A percentile compares a stretch with the other conserved stretches of the same genome.
Conservation (phyloP, 2,797 vertebrate genomes). For the Sphenodon punctatus region DNA sequence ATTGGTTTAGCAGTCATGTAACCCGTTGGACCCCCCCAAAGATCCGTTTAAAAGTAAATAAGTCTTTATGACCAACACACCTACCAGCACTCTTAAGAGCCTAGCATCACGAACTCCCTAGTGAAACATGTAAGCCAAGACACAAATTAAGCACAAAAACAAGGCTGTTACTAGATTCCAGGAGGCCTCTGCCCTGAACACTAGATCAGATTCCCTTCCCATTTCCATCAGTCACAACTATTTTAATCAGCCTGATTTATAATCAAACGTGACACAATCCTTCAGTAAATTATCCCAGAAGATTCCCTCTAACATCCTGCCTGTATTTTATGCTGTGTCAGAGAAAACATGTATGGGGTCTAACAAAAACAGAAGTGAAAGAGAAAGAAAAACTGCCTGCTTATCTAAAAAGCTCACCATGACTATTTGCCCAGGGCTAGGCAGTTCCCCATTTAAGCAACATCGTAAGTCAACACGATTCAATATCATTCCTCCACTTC, state of each 20-base stretch:
- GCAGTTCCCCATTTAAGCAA: not conserved
- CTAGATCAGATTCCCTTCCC: not conserved
- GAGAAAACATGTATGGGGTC: constrained; percentile 4
- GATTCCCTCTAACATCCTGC: constrained; percentile 31
- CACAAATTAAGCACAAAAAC: not conserved
- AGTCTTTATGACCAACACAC: not conserved
- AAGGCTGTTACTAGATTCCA: not conserved
- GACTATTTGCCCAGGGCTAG: constrained; percentile 13
- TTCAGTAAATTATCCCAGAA: not conserved
- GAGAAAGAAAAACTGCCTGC: constrained; percentile 36
- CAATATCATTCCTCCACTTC: not conserved
- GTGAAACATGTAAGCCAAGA: too few relatives aligned
- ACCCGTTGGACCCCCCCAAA: not conserved
- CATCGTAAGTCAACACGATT: constrained; percentile 30
- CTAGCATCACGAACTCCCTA: too few relatives aligned
- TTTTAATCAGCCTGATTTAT: not conserved
- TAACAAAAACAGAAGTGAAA: constrained; percentile 64
- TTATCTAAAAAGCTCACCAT: constrained; percentile 10
- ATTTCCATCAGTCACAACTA: not conserved
- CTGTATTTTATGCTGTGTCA: not conserved
- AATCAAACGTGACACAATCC: not conserved
- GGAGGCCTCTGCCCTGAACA: not conserved
- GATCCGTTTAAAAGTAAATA: not conserved
- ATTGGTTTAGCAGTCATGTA: not conserved
- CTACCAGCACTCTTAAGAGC: not conserved